These are phyloP conservation scores for Gymnodraco acuticeps DNA, from an alignment of 2,797 vertebrate species.

Conservation along the genomic window DNA sequence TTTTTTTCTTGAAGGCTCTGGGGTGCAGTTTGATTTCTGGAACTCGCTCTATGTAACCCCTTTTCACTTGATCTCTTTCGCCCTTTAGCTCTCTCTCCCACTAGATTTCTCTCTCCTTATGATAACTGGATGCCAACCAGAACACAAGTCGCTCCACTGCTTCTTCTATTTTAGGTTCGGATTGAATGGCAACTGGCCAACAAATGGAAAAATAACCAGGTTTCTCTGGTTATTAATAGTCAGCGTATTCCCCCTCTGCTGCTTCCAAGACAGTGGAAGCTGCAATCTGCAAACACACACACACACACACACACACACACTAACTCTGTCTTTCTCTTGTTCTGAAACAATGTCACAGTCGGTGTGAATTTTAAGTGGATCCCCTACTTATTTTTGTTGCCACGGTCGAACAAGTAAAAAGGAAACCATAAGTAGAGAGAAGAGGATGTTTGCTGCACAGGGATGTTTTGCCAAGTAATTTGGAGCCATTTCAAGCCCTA, in stretches of 20 bases:
- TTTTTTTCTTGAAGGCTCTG: slow-evolving; percentile 49
- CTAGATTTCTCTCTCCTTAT: slow-evolving; percentile 50
- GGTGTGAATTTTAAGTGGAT: slow-evolving; percentile 76
- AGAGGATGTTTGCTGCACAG: slow-evolving; percentile 82
- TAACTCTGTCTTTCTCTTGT: slow-evolving; percentile 23
- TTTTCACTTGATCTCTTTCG: slow-evolving; percentile 46
- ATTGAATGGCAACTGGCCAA: slow-evolving; percentile 59
- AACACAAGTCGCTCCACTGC: slow-evolving; percentile 79
- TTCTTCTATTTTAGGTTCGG: slow-evolving; percentile 56
- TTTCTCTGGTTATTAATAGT: slow-evolving; percentile 82
- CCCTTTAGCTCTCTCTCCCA: slow-evolving; percentile 35
- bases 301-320: slow-evolving; percentile 29
- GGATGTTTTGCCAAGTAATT: slow-evolving; percentile 78
- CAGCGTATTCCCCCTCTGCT: slow-evolving; percentile 56
- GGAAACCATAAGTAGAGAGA: slow-evolving; percentile 78
- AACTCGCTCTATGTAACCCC: slow-evolving; percentile 46
- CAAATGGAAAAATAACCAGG: slow-evolving; percentile 66
- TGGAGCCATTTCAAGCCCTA: slow-evolving; percentile 71
- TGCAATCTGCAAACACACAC: slow-evolving; percentile 26
- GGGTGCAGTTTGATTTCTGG: slow-evolving; percentile 48
- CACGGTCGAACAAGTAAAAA: slow-evolving; percentile 66
- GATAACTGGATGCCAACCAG: slow-evolving; percentile 81
- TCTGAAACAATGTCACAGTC: slow-evolving; percentile 73
- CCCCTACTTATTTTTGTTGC: slow-evolving; percentile 61
- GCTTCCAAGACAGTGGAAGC: slow-evolving; percentile 63